Percentiles rank a stretch among this genome's conserved stretches.
phyloP scores from a whole-genome alignment of 2,113 vertebrate genomes.

The Myxocyprinus asiaticus region DNA sequence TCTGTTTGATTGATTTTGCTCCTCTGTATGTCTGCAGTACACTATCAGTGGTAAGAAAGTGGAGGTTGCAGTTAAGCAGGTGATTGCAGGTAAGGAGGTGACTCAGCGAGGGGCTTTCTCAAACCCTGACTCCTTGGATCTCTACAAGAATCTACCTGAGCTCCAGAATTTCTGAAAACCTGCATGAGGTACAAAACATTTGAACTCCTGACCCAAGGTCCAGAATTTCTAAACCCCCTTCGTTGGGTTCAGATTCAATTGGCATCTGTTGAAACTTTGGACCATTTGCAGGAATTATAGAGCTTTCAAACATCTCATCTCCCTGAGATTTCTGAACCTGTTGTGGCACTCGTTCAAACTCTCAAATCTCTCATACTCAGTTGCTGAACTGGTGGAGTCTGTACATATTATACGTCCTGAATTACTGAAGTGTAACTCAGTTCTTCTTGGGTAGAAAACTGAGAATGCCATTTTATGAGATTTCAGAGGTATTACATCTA shows the following conservation, averaged over 20 bases:
- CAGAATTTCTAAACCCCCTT: neutral
- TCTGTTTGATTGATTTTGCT: slow-evolving; percentile 32
- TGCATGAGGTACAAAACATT: neutral
- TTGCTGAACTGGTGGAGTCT: neutral
- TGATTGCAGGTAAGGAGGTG: slow-evolving; percentile 87
- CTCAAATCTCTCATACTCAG: no score
- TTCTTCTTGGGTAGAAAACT: slow-evolving; percentile 6
- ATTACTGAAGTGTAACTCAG: neutral
- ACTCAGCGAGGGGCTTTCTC: slow-evolving; percentile 87
- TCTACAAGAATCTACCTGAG: slow-evolving; percentile 90
- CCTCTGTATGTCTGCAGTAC: slow-evolving; percentile 30
- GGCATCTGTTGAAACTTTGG: neutral
- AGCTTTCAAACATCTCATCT: neutral
- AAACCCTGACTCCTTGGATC: slow-evolving; percentile 90
- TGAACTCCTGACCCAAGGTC: neutral
- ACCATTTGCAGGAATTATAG: neutral
- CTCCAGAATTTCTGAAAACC: slow-evolving; percentile 85
- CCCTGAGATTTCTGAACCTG: no score
- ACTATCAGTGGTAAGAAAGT: slow-evolving; percentile 93
- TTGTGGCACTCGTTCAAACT: neutral
- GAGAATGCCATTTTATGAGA: neutral
- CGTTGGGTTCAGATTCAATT: neutral
- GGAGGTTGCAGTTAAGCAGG: slow-evolving; percentile 93
- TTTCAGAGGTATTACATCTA: neutral
- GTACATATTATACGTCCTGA: neutral